phyloP scores from a whole-genome alignment of 2,888 invertebrate genomes.

The Morinoia aosen region DNA sequence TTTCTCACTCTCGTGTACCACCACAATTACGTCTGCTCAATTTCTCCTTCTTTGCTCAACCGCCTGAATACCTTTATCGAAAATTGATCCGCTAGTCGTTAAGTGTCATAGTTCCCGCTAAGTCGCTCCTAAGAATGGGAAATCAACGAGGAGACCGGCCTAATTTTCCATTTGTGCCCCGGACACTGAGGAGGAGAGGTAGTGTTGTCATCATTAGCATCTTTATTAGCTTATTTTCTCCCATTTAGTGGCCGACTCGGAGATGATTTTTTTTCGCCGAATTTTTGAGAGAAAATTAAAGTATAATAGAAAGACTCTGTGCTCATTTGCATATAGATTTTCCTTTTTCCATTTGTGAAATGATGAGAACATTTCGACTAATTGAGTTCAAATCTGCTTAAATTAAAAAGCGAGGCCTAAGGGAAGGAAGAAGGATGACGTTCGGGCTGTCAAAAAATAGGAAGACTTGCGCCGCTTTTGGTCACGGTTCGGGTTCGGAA shows the following conservation, averaged over 20 bases:
- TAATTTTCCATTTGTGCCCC: slow-evolving; percentile 47
- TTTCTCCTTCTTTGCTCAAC: background rate
- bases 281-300: slow-evolving; percentile 53
- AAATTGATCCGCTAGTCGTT: slow-evolving; percentile 7
- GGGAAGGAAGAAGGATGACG: background rate
- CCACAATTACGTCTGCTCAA: background rate
- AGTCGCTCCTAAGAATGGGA: slow-evolving; percentile 32
- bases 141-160: background rate
- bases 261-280: slow-evolving; percentile 33
- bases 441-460: background rate
- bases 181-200: slow-evolving; percentile 40
- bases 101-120: slow-evolving; percentile 31
- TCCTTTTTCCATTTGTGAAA: slow-evolving; percentile 42
- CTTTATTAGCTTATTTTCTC: slow-evolving; percentile 55
- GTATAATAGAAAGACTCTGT: slow-evolving; percentile 47
- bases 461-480: background rate
- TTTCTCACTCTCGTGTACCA: background rate
- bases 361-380: slow-evolving; percentile 50
- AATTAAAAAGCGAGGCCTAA: slow-evolving; percentile 39
- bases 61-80: background rate
- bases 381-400: slow-evolving; percentile 48
- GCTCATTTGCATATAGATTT: slow-evolving; percentile 53
- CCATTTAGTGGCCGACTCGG: slow-evolving; percentile 42
- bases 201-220: slow-evolving; percentile 54
- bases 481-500: background rate